These are phyloP conservation scores for Megastigmus dorsalis DNA, from an alignment of 2,888 invertebrate species.

Conservation along the genomic window DNA sequence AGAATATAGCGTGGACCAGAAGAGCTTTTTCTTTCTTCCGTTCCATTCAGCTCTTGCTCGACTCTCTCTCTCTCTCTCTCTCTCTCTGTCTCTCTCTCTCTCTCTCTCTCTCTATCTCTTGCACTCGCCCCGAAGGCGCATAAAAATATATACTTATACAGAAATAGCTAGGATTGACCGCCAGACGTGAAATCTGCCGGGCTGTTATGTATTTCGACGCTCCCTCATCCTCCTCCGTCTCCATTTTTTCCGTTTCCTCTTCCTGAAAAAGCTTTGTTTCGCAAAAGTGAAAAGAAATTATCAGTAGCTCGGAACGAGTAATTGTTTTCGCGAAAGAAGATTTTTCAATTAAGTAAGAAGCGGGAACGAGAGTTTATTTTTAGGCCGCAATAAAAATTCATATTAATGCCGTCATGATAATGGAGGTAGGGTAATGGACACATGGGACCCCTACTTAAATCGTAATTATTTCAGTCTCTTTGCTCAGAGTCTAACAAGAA, in stretches of 20 bases:
- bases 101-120: too few relatives aligned
- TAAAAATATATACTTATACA: conserved; percentile 16
- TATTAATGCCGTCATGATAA: background rate
- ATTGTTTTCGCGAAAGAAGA: conserved; percentile 29
- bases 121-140: conserved; percentile 13
- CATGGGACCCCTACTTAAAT: too few relatives aligned
- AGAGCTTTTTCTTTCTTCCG: conserved; percentile 39
- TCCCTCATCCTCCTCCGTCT: background rate
- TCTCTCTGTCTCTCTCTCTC: too few relatives aligned
- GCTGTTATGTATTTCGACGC: background rate
- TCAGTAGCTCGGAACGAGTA: conserved; percentile 7
- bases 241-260: background rate
- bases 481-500: too few relatives aligned
- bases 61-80: too few relatives aligned
- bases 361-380: background rate
- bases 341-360: conserved; percentile 28
- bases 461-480: too few relatives aligned
- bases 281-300: conserved; percentile 12
- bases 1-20: conserved; percentile 45
- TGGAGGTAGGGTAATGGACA: conserved; percentile 14
- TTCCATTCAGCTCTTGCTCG: conserved; percentile 34
- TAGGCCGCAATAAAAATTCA: conserved; percentile 10
- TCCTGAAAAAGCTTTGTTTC: conserved; percentile 29
- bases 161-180: conserved; percentile 4
- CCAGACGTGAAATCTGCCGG: conserved; percentile 33